A percentile compares a stretch with the other conserved stretches of the same genome.
Conservation (phyloP, 2,888 invertebrate genomes). For the Drosophila peninsularis region DNA sequence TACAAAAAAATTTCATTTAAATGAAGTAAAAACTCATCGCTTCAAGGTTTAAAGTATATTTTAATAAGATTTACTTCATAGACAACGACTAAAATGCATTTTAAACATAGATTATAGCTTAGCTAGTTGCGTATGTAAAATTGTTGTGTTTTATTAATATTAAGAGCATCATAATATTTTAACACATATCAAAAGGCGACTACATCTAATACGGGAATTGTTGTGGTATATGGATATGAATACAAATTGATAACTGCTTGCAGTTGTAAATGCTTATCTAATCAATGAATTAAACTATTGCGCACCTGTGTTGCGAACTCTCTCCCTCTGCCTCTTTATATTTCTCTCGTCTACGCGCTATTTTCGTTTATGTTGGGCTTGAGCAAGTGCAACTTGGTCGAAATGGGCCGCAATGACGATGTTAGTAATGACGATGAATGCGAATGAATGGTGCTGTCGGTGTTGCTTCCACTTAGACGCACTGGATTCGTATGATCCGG, state of each 20-base stretch:
- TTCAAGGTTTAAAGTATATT: constrained; percentile 11
- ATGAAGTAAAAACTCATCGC: not conserved
- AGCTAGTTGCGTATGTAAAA: constrained; percentile 58
- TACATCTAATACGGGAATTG: constrained; percentile 61
- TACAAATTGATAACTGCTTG: constrained; percentile 56
- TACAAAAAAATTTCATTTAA: too few species aligned
- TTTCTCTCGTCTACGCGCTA: constrained; percentile 50
- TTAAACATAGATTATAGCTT: constrained; percentile 65
- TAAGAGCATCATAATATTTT: constrained; percentile 62
- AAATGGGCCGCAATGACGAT: constrained; percentile 73
- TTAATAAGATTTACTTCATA: constrained; percentile 60
- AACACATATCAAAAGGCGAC: constrained; percentile 44
- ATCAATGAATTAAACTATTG: constrained; percentile 61
- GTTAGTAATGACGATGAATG: constrained; percentile 52
- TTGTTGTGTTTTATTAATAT: constrained; percentile 60
- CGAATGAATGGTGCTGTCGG: constrained; percentile 35
- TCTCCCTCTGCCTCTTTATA: constrained; percentile 28
- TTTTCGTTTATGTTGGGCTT: constrained; percentile 53
- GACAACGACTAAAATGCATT: constrained; percentile 75
- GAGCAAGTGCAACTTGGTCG: constrained; percentile 80
- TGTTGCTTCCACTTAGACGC: constrained; percentile 32
- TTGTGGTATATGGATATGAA: constrained; percentile 51
- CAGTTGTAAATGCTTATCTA: constrained; percentile 54
- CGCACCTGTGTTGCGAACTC: constrained; percentile 45
- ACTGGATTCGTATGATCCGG: constrained; percentile 71